These are phyloP conservation scores for Anastatus disparis DNA, from an alignment of 1,140 invertebrate species.

Conservation along the genomic window DNA sequence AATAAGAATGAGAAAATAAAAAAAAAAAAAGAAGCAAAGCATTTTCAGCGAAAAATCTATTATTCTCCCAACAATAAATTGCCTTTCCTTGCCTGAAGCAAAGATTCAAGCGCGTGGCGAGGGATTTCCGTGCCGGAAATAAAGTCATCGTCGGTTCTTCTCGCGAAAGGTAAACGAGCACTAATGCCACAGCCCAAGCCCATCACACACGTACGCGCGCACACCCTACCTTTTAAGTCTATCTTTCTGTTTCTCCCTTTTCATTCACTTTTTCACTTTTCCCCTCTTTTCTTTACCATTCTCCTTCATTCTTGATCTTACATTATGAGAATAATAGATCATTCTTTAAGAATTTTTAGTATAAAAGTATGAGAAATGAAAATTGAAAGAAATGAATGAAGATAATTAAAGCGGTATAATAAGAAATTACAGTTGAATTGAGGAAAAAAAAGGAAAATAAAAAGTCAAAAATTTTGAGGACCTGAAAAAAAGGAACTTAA, in stretches of 20 bases:
- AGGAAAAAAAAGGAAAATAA: neutral
- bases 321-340: too few species aligned
- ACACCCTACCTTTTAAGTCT: neutral
- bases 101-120: neutral
- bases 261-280: neutral
- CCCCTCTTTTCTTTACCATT: neutral
- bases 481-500: neutral
- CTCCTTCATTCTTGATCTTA: neutral
- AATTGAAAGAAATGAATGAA: too few species aligned
- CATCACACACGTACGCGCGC: too few species aligned
- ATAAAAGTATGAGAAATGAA: too few species aligned
- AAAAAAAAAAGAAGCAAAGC: neutral
- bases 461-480: neutral
- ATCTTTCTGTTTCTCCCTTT: neutral
- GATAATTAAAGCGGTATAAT: too few species aligned
- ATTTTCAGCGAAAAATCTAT: slow-evolving; percentile 29
- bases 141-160: slow-evolving; percentile 31
- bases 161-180: slow-evolving; percentile 22
- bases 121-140: slow-evolving; percentile 25
- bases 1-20: neutral
- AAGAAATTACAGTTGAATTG: too few species aligned
- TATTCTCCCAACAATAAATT: slow-evolving; percentile 36
- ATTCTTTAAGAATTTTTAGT: too few species aligned
- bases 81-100: slow-evolving; percentile 14
- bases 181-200: slow-evolving; percentile 23